Conservation (phyloP, 2,888 invertebrate genomes). For the Nephrocerus scutellatus region DNA sequence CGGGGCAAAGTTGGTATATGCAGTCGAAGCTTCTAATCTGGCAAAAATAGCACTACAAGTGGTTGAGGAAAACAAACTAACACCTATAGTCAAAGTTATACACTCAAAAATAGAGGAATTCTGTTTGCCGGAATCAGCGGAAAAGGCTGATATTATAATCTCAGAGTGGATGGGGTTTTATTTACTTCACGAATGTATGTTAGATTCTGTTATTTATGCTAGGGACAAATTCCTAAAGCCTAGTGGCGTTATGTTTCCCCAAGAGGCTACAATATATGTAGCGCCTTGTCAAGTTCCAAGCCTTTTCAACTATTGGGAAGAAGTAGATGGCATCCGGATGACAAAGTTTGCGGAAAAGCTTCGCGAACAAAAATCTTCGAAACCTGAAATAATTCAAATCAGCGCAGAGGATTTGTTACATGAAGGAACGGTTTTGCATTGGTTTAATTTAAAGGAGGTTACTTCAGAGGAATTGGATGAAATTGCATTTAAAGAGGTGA, state of each 20-base stretch:
- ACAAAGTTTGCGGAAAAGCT: constrained; percentile 57
- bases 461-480: constrained; percentile 54
- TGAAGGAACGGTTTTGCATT: constrained; percentile 57
- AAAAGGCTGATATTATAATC: constrained; percentile 79
- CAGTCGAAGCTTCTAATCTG: constrained; percentile 73
- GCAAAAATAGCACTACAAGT: constrained; percentile 60
- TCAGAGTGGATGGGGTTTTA: constrained; percentile 99
- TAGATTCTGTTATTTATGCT: constrained; percentile 79
- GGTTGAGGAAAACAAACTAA: constrained; percentile 63
- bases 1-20: constrained; percentile 81
- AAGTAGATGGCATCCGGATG: constrained; percentile 77
- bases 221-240: constrained; percentile 72
- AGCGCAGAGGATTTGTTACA: constrained; percentile 56
- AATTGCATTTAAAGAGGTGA: constrained; percentile 57
- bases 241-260: constrained; percentile 69
- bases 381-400: constrained; percentile 58
- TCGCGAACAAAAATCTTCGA: constrained; percentile 54
- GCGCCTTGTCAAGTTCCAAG: constrained; percentile 52
- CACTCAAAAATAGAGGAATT: constrained; percentile 52
- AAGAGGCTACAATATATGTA: constrained; percentile 54
- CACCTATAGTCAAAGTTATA: constrained; percentile 59
- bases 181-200: constrained; percentile 90
- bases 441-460: constrained; percentile 62
- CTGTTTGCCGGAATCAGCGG: constrained; percentile 52
- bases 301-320: constrained; percentile 66